Percentiles rank a stretch among this genome's conserved stretches.
Evolutionary conservation across 92 coral and sea anemone genomes (phyloP).

Genomic region (Pocillopora grandis): DNA sequence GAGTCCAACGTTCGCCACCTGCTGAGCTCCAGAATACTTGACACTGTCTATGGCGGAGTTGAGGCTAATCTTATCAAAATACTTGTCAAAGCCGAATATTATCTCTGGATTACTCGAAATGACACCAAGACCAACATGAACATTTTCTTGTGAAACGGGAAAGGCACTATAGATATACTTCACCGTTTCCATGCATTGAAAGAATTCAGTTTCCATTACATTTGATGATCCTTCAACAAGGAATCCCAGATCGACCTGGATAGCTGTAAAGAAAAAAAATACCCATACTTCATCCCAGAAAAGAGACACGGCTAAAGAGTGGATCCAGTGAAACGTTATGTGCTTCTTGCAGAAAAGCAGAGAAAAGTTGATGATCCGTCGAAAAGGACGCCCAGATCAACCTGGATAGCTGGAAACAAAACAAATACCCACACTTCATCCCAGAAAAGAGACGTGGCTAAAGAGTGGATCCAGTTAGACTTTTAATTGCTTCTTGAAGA

Average conservation of each 20-base stretch:
- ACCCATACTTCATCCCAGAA: background rate
- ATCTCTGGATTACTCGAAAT: constrained; percentile 67
- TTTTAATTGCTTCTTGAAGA: too few relatives aligned
- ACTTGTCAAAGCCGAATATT: constrained; percentile 74
- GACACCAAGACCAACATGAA: constrained; percentile 74
- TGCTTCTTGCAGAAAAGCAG: too few relatives aligned
- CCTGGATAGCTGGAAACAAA: constrained; percentile 62
- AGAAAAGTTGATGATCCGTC: constrained; percentile 67
- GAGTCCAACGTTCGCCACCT: constrained; percentile 66
- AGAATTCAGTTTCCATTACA: constrained; percentile 68
- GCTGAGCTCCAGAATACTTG: constrained; percentile 65
- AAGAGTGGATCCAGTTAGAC: too few relatives aligned
- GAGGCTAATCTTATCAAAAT: constrained; percentile 64
- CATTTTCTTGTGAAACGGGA: constrained; percentile 70
- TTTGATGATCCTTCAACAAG: constrained; percentile 81
- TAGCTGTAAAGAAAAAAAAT: constrained; percentile 42
- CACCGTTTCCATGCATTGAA: constrained; percentile 65
- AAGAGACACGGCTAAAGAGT: background rate
- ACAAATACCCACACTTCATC: background rate
- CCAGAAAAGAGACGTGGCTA: background rate
- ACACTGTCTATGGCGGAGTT: constrained; percentile 67
- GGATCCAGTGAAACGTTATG: too few relatives aligned
- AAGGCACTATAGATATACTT: constrained; percentile 82
- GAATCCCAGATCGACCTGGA: constrained; percentile 88
- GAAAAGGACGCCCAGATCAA: constrained; percentile 80